Conservation (phyloP, 2,888 invertebrate genomes). For the Oxystoma pomonae region DNA sequence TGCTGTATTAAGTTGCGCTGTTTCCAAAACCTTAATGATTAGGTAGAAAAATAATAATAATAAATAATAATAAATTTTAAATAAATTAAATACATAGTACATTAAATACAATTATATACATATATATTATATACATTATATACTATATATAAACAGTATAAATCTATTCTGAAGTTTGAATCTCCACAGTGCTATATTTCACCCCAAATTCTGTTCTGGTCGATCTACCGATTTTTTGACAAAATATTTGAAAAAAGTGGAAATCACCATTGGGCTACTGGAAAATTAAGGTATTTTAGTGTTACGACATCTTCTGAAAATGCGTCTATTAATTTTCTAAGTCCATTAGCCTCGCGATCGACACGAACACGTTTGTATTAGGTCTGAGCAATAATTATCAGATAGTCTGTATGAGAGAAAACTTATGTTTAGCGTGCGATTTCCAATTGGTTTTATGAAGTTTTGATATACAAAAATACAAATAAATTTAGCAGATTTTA, state of each 20-base stretch:
- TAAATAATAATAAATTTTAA: no score
- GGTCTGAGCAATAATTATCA: no score
- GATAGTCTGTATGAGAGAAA: no score
- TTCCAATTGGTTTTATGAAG: no score
- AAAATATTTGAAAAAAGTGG: not conserved
- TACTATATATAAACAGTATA: no score
- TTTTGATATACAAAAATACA: no score
- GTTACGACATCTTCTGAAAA: constrained; percentile 1
- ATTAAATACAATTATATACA: no score
- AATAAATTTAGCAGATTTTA: no score
- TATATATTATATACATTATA: no score
- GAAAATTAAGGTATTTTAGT: not conserved
- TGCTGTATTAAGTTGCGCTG: not conserved
- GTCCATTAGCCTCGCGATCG: not conserved
- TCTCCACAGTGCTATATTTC: not conserved
- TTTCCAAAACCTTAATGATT: constrained; percentile 1
- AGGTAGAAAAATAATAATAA: not conserved
- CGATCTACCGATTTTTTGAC: not conserved
- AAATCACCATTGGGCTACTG: not conserved
- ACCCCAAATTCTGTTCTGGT: not conserved
- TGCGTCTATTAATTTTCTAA: not conserved
- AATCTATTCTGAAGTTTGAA: not conserved
- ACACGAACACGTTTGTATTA: not conserved
- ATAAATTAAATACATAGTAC: no score
- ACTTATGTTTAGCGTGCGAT: no score